Percentiles rank a stretch among this genome's conserved stretches.
Conservation (phyloP, 2,888 invertebrate genomes). For the Cartodere bifasciata region DNA sequence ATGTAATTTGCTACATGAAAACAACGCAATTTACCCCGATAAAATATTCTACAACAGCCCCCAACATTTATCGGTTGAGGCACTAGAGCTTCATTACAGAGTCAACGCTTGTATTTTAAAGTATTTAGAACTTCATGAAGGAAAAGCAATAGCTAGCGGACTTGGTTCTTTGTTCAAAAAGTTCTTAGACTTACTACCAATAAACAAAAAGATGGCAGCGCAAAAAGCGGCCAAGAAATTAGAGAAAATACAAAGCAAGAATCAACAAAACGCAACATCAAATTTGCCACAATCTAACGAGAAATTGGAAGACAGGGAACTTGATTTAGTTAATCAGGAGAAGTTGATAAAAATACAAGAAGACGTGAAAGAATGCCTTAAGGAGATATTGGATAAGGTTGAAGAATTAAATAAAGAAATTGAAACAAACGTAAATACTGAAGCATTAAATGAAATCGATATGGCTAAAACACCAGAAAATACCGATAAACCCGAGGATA, state of each 20-base stretch:
- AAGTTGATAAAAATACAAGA: background rate
- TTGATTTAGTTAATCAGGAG: too few species aligned
- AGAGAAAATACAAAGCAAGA: slow-evolving; percentile 8
- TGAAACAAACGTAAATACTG: slow-evolving; percentile 1
- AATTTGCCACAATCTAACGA: too few species aligned
- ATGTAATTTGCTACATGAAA: slow-evolving; percentile 61
- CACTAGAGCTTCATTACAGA: slow-evolving; percentile 73
- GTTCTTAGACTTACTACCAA: slow-evolving; percentile 35
- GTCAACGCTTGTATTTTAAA: slow-evolving; percentile 84
- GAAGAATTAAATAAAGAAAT: slow-evolving; percentile 2
- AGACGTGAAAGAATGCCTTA: background rate
- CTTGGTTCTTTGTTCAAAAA: slow-evolving; percentile 47
- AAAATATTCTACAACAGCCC: slow-evolving; percentile 79
- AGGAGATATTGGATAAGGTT: background rate
- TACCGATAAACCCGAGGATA: background rate
- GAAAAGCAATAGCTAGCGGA: slow-evolving; percentile 48
- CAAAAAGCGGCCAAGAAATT: slow-evolving; percentile 13
- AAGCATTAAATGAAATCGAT: slow-evolving; percentile 2
- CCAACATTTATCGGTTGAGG: slow-evolving; percentile 74
- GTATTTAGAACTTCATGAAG: slow-evolving; percentile 65
- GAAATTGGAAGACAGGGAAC: too few species aligned
- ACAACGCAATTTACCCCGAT: slow-evolving; percentile 70
- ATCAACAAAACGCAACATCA: background rate
- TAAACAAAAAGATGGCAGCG: slow-evolving; percentile 9
- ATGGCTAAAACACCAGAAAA: slow-evolving; percentile 2